phyloP scores from a whole-genome alignment of 2,113 vertebrate genomes.

The Hippocampus mohnikei region DNA sequence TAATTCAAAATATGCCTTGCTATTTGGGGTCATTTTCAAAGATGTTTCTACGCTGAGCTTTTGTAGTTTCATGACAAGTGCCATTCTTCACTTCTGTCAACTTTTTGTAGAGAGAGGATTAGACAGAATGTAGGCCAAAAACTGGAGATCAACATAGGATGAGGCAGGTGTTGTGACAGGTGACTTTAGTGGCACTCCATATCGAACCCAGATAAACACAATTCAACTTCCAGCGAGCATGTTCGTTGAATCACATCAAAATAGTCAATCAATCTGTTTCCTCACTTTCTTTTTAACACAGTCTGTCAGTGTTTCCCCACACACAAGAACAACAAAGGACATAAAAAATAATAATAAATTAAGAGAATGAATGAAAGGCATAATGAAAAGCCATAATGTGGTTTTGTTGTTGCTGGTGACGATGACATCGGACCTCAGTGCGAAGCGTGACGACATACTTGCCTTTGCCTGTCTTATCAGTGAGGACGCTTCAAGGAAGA shows the following conservation, averaged over 20 bases:
- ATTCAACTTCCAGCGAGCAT: slow-evolving; percentile 14
- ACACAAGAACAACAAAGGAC: slow-evolving; percentile 29
- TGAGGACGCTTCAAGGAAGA: slow-evolving; percentile 35
- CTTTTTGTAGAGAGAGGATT: neutral
- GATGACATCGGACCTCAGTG: slow-evolving; percentile 35
- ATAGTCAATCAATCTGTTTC: neutral
- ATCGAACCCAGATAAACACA: slow-evolving; percentile 16
- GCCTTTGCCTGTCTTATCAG: slow-evolving; percentile 38
- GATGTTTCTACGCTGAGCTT: neutral
- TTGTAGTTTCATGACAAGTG: neutral
- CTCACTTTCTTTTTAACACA: neutral
- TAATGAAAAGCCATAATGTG: slow-evolving; percentile 27
- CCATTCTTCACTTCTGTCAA: neutral
- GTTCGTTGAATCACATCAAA: slow-evolving; percentile 14
- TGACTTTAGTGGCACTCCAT: neutral
- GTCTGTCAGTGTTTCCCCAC: slow-evolving; percentile 11
- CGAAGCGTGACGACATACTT: slow-evolving; percentile 32
- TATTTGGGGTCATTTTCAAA: neutral
- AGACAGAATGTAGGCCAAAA: neutral
- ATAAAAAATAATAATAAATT: slow-evolving; percentile 4
- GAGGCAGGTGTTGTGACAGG: neutral
- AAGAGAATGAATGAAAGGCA: slow-evolving; percentile 17
- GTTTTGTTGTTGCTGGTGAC: slow-evolving; percentile 48
- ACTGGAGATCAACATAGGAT: neutral
- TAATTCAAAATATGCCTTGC: neutral